Evolutionary conservation across 2,113 vertebrate species (phyloP).

Genomic region (Crypturellus undulatus): DNA sequence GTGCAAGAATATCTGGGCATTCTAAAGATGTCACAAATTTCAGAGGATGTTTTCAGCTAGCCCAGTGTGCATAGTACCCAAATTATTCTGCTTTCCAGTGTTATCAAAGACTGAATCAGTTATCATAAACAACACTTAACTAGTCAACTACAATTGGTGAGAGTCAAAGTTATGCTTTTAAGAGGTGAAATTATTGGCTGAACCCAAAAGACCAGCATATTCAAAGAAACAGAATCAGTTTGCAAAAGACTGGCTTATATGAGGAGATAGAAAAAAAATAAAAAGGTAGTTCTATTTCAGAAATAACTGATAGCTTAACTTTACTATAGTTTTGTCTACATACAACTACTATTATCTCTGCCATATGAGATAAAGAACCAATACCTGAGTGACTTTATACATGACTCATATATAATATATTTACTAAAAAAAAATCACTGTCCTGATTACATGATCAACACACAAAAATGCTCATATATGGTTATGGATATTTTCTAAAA

Average conservation of each 20-base stretch:
- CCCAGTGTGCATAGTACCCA: neutral
- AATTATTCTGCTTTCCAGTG: neutral
- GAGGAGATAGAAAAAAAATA: neutral
- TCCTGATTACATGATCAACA: neutral
- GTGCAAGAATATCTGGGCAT: neutral
- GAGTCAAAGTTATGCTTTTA: neutral
- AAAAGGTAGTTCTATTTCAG: neutral
- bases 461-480: neutral
- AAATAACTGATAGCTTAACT: neutral
- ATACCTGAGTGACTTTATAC: neutral
- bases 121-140: neutral
- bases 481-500: neutral
- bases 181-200: neutral
- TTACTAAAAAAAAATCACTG: neutral
- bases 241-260: neutral
- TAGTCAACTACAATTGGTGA: neutral
- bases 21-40: neutral
- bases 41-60: neutral
- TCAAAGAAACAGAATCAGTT: neutral
- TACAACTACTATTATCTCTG: neutral
- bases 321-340: neutral
- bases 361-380: neutral
- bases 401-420: neutral
- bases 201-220: neutral
- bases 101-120: neutral